Evolutionary conservation across 2,113 vertebrate species (phyloP).

Genomic region (Equus przewalskii): DNA sequence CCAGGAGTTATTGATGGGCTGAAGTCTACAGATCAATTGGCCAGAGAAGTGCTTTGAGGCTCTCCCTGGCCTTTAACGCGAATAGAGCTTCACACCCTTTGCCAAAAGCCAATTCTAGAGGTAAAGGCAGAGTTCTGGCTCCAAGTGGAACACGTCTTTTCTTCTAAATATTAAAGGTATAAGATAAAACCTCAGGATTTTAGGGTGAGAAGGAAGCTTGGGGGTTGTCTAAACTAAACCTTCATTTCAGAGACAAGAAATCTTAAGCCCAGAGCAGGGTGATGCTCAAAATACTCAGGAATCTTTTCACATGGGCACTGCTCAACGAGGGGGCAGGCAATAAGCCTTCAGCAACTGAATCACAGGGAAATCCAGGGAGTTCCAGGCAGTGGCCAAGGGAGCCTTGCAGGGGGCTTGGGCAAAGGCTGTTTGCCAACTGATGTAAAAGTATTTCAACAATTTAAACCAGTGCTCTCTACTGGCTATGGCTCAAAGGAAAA

Average conservation of each 20-base stretch:
- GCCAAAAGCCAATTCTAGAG: conserved; percentile 14
- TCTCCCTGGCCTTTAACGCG: conserved; percentile 17
- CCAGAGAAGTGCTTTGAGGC: background rate
- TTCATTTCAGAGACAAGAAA: conserved; percentile 44
- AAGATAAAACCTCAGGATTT: conserved; percentile 33
- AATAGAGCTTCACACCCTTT: conserved; percentile 47
- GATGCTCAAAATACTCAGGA: background rate
- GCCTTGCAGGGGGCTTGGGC: background rate
- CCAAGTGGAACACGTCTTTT: background rate
- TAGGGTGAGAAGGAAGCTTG: background rate
- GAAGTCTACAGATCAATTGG: conserved; percentile 15
- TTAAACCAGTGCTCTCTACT: background rate
- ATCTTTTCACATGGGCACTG: background rate
- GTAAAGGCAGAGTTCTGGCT: background rate
- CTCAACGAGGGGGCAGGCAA: background rate
- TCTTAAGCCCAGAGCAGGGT: background rate
- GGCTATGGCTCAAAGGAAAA: background rate
- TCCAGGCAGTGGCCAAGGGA: background rate
- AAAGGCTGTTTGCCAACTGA: background rate
- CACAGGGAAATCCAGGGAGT: background rate
- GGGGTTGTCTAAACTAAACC: background rate
- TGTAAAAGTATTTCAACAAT: background rate
- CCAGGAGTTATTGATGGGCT: conserved; percentile 27
- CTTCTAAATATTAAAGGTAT: background rate
- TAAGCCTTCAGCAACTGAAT: background rate